Percentiles rank a stretch among this genome's conserved stretches.
These are phyloP conservation scores for Apamea epomidion DNA, from an alignment of 2,888 invertebrate species.

Conservation along the genomic window DNA sequence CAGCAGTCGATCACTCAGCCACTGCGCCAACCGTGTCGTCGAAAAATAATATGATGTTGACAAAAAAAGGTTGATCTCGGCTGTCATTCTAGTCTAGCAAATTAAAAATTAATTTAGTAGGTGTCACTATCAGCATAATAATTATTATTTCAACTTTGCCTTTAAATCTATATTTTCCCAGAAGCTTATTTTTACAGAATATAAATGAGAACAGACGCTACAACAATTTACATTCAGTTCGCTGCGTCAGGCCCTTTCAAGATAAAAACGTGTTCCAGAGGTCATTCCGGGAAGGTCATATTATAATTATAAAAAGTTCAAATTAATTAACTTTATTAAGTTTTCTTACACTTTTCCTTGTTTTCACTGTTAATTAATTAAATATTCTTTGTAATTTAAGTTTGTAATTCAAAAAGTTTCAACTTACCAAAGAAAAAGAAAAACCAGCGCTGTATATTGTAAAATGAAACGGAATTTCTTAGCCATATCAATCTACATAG, in stretches of 20 bases:
- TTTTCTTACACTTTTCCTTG: slow-evolving; percentile 35
- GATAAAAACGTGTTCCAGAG: slow-evolving; percentile 24
- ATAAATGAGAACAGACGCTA: slow-evolving; percentile 12
- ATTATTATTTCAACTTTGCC: no score
- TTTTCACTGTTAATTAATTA: slow-evolving; percentile 4
- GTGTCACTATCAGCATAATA: no score
- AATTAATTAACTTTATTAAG: slow-evolving; percentile 39
- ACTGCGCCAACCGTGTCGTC: no score
- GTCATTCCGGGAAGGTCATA: slow-evolving; percentile 9
- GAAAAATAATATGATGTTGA: no score
- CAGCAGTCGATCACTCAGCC: no score
- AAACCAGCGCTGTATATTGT: neutral
- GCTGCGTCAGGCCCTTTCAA: slow-evolving; percentile 13
- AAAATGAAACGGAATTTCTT: neutral
- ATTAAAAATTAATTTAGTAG: no score
- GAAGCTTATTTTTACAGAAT: neutral
- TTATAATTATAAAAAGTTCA: slow-evolving; percentile 29
- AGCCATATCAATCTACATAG: neutral
- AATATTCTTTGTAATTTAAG: neutral
- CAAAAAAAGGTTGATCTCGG: no score
- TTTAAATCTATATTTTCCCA: neutral
- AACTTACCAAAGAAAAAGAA: neutral
- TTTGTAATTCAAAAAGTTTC: neutral
- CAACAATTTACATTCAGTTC: slow-evolving; percentile 20
- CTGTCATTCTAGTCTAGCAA: no score